Conservation (phyloP, 2,113 vertebrate species). For the Xenopus laevis region DNA sequence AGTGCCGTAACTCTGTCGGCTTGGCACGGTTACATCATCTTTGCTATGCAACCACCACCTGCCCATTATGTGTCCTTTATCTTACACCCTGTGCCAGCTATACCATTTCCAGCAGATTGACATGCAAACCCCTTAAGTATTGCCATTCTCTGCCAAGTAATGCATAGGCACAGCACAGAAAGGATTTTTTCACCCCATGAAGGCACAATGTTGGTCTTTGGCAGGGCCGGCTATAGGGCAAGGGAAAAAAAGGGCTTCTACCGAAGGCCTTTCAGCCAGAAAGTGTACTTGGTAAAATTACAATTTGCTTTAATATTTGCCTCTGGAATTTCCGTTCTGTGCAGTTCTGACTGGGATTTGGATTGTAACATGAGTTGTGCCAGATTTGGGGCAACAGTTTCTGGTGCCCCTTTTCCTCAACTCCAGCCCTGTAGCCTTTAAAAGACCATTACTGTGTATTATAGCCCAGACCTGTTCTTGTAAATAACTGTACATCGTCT, state of each 20-base stretch:
- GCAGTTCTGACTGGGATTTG: too few relatives aligned
- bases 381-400: too few relatives aligned
- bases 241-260: too few relatives aligned
- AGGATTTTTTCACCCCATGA: not conserved
- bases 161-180: not conserved
- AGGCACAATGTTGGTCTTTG: not conserved
- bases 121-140: not conserved
- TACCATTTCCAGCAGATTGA: too few relatives aligned
- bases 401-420: too few relatives aligned
- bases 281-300: too few relatives aligned
- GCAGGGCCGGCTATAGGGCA: too few relatives aligned
- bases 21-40: not conserved
- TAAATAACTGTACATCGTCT: constrained; percentile 35
- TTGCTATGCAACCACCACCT: not conserved
- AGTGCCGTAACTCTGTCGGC: constrained; percentile 1
- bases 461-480: constrained; percentile 5
- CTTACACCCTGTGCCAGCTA: not conserved
- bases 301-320: too few relatives aligned
- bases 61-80: not conserved
- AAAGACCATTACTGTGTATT: not conserved
- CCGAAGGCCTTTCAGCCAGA: too few relatives aligned
- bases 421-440: too few relatives aligned
- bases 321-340: too few relatives aligned
- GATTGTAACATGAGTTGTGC: too few relatives aligned
- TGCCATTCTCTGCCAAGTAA: not conserved